Percentiles rank a stretch among this genome's conserved stretches.
These are phyloP conservation scores for Eilema sororculum DNA, from an alignment of 2,888 invertebrate species.

Conservation along the genomic window DNA sequence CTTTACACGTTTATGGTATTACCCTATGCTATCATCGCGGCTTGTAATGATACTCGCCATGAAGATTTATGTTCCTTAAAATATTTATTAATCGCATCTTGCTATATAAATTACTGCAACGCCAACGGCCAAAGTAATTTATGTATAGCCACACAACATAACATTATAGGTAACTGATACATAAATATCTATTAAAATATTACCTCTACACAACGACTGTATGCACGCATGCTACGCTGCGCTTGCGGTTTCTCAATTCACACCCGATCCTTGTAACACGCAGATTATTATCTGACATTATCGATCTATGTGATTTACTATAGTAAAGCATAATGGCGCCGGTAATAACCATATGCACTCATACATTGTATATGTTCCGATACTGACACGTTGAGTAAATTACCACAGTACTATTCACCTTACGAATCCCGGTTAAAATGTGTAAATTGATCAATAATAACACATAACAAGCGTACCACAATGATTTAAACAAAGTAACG, in stretches of 20 bases:
- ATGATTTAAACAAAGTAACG: constrained; percentile 51
- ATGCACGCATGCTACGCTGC: constrained; percentile 47
- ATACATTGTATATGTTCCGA: constrained; percentile 54
- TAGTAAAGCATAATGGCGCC: constrained; percentile 78
- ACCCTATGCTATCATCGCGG: not conserved
- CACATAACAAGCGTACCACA: constrained; percentile 49
- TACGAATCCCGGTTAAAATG: constrained; percentile 56
- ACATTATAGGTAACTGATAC: not conserved
- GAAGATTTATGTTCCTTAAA: not conserved
- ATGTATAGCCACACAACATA: not conserved
- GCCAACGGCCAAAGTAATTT: not conserved
- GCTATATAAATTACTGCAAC: not conserved
- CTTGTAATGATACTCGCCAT: not conserved
- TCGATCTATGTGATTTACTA: constrained; percentile 76
- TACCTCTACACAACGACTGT: constrained; percentile 26
- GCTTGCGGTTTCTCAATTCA: constrained; percentile 75
- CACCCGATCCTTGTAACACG: constrained; percentile 70
- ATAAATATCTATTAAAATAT: constrained; percentile 23
- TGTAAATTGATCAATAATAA: constrained; percentile 60
- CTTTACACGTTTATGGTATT: not conserved
- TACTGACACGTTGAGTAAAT: constrained; percentile 60
- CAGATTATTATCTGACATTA: constrained; percentile 77
- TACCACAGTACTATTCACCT: constrained; percentile 61
- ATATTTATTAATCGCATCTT: constrained; percentile 4
- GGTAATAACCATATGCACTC: constrained; percentile 65